A percentile compares a stretch with the other conserved stretches of the same genome.
These are phyloP conservation scores for Agriopis marginaria DNA, from an alignment of 2,888 invertebrate species.

Conservation along the genomic window DNA sequence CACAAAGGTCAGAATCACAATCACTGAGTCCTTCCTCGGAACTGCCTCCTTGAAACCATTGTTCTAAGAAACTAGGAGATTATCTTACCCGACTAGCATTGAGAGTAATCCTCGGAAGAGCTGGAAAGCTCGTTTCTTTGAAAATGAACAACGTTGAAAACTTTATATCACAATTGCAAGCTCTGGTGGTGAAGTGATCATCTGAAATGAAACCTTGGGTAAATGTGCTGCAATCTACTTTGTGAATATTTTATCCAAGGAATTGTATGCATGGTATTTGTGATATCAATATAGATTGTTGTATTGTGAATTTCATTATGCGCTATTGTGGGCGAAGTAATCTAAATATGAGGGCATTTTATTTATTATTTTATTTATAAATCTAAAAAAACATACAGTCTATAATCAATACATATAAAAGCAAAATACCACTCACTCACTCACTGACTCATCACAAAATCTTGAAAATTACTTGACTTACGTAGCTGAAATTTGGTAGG, in stretches of 20 bases:
- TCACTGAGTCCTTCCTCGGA: conserved; percentile 19
- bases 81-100: conserved; percentile 12
- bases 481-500: too few relatives aligned
- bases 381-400: not conserved
- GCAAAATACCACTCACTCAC: too few relatives aligned
- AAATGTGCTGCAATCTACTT: conserved; percentile 38
- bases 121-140: conserved; percentile 18
- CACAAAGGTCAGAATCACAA: conserved; percentile 22
- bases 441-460: too few relatives aligned
- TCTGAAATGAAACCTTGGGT: conserved; percentile 38
- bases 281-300: conserved; percentile 4
- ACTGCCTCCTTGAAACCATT: conserved; percentile 24
- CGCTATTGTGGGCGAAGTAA: too few relatives aligned
- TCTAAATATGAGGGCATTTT: too few relatives aligned
- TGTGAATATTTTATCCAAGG: conserved; percentile 30
- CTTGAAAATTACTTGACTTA: too few relatives aligned
- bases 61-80: conserved; percentile 23
- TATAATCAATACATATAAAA: too few relatives aligned
- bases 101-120: conserved; percentile 14
- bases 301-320: not conserved
- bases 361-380: too few relatives aligned
- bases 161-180: conserved; percentile 23
- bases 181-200: conserved; percentile 34
- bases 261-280: conserved; percentile 15
- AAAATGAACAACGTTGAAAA: conserved; percentile 17